Conservation (phyloP, 2,113 vertebrate species). For the Pandion haliaetus region DNA sequence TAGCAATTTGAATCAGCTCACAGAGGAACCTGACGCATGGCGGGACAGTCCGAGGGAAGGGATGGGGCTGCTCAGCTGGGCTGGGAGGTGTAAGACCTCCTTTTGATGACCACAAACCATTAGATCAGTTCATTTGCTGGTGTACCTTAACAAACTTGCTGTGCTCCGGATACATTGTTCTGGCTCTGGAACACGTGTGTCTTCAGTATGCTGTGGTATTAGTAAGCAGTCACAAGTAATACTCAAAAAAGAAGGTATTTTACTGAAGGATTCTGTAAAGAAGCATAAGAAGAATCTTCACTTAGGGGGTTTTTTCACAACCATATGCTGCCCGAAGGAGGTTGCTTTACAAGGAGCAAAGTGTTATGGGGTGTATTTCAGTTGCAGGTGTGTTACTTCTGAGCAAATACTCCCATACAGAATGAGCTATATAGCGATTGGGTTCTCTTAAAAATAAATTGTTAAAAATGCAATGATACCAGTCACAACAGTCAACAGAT, state of each 20-base stretch:
- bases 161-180: fast-evolving
- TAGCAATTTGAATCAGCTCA: background rate
- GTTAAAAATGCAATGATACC: too few relatives aligned
- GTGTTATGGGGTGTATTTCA: fast-evolving
- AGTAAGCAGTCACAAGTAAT: background rate
- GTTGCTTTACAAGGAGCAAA: background rate
- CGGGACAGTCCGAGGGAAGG: background rate
- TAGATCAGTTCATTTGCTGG: background rate
- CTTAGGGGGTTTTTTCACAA: background rate
- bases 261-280: background rate
- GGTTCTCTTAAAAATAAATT: background rate
- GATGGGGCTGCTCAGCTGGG: background rate
- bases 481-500: background rate
- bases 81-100: background rate
- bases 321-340: background rate
- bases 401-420: background rate
- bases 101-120: background rate
- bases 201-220: background rate
- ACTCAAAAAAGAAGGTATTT: background rate
- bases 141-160: background rate
- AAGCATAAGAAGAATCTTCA: background rate
- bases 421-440: too few relatives aligned
- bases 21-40: background rate
- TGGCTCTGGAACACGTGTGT: background rate
- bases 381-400: background rate